Evolutionary conservation across 2,797 vertebrate genomes (phyloP), one percentile per base, ranked within the genome.

Genomic region (Serranus cabrilla): DNA sequence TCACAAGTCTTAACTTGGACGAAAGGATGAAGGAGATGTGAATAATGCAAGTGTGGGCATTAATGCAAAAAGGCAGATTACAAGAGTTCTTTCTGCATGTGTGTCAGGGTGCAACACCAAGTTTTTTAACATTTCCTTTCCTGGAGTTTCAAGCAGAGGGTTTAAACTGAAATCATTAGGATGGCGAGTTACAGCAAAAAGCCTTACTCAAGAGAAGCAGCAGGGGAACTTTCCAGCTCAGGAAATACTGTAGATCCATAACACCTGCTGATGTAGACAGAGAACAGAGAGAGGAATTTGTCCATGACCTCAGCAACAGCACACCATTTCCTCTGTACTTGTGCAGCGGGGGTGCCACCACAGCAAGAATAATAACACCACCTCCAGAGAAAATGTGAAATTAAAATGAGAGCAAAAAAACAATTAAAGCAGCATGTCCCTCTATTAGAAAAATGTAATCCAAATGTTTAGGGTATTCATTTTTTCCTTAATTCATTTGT

Each of bases 121-220:
- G 51, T 47, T 50, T 27, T n/a, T 58, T 70, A 49, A n/a, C 31
- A 7, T 51, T 66, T 37, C 18, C n/a, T n/a, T 52, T 40, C 50
- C 25, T 34, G 49, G 49, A 14, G 25, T 27, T 43, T 56, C 1
- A 20, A 42, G 46, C 42, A 27, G 11, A 11, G 16, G 16, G 16
- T 43, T 60, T 56, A 55, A 57, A 27, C 39, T 69, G 17, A 74
- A 81, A 63, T 78, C 39, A 76, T 82, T 56, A 42, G 18, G 59
- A 66, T 59, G 20, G 23, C 46, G 49, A 42, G 58, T 37, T 62
- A 63, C 3, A 74, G 82, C 31, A 81, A 64, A 68, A 62, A 40
- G 52, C 55, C 94, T 95, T 93, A 95, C 94, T 75, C 64, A 87
- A 76, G 49, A 90, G 67, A 50, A 93, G 84, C 71, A 93, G 63